These are phyloP conservation scores for Acleris emargana DNA, from an alignment of 2,888 invertebrate species.

Conservation along the genomic window DNA sequence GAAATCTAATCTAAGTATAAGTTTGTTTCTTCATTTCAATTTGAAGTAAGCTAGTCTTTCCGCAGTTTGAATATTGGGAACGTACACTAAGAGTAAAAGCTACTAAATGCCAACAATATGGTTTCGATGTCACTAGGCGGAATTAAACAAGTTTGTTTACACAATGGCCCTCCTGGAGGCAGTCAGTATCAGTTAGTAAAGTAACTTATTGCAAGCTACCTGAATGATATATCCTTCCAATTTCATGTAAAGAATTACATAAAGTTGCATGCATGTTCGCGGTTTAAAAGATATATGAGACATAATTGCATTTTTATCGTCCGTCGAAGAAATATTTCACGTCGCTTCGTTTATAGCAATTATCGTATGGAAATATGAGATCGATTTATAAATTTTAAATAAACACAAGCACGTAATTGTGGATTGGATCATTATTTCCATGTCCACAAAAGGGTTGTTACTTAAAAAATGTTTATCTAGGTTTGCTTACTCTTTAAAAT, in stretches of 20 bases:
- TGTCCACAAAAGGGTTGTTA: slow-evolving; percentile 6
- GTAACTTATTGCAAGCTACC: neutral
- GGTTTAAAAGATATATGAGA: slow-evolving; percentile 46
- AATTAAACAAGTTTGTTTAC: no score
- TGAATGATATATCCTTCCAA: slow-evolving; percentile 18
- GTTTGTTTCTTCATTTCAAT: no score
- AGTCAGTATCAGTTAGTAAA: no score
- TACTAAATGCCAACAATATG: no score
- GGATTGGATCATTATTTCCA: neutral
- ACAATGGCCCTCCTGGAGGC: no score
- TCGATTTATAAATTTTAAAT: slow-evolving; percentile 27
- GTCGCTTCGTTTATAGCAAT: slow-evolving; percentile 46
- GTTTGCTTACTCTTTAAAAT: slow-evolving; percentile 9
- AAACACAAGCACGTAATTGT: slow-evolving; percentile 5
- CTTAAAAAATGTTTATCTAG: slow-evolving; percentile 11
- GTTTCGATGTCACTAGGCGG: no score
- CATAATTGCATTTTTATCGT: slow-evolving; percentile 54
- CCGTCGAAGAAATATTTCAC: slow-evolving; percentile 48
- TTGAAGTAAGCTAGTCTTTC: no score
- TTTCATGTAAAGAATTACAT: slow-evolving; percentile 26
- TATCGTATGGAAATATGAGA: slow-evolving; percentile 35
- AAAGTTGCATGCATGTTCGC: slow-evolving; percentile 35
- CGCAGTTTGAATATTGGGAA: no score
- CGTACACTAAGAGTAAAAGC: no score
- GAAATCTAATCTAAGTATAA: no score